Conservation (phyloP, 1,140 invertebrate species). For the Babylonia areolata region DNA sequence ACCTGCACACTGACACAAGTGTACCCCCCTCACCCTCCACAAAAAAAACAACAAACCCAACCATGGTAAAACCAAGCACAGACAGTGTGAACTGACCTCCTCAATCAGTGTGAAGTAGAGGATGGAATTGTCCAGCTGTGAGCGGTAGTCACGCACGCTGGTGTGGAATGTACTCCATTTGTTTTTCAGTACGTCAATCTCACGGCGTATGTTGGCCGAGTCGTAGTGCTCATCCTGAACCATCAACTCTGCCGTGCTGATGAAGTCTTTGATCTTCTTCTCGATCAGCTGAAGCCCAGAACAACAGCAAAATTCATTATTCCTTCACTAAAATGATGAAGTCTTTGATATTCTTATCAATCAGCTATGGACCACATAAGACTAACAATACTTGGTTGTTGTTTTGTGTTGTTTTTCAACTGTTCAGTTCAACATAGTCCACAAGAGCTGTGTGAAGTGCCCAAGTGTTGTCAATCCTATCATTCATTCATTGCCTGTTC, state of each 20-base stretch:
- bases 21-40: too few relatives aligned
- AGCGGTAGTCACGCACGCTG: slow-evolving; percentile 82
- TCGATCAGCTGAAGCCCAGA: slow-evolving; percentile 80
- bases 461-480: too few relatives aligned
- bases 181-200: slow-evolving; percentile 82
- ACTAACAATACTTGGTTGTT: too few relatives aligned
- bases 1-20: too few relatives aligned
- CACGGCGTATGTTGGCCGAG: slow-evolving; percentile 76
- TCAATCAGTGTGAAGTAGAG: slow-evolving; percentile 80
- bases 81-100: slow-evolving; percentile 75
- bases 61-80: too few relatives aligned
- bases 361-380: slow-evolving; percentile 78
- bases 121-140: slow-evolving; percentile 78
- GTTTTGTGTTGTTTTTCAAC: too few relatives aligned
- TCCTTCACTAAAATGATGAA: too few relatives aligned
- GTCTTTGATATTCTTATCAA: slow-evolving; percentile 84
- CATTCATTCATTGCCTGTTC: too few relatives aligned
- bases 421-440: too few relatives aligned
- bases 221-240: slow-evolving; percentile 79
- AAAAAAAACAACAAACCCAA: too few relatives aligned
- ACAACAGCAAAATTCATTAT: too few relatives aligned
- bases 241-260: slow-evolving; percentile 83
- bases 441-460: too few relatives aligned
- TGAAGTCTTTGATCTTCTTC: slow-evolving; percentile 84
- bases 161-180: slow-evolving; percentile 86